Base-by-base conservation (phyloP, 2,888 invertebrate species). In the Cerceris rybyensis region DNA sequence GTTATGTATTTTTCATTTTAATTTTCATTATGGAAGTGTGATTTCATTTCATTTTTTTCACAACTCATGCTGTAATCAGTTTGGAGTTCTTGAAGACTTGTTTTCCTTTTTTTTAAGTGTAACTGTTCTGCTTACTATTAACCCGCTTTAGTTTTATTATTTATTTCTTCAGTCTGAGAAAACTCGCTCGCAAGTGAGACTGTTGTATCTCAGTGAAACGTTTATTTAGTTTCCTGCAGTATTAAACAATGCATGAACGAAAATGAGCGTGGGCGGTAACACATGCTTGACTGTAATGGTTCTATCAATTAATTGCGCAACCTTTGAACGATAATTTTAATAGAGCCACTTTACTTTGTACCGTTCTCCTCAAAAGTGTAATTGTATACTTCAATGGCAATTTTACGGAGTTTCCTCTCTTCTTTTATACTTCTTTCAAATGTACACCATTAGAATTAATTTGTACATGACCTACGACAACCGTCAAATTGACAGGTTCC, bases 181-280 rank as follows among this genome's bases (percentile, higher is more conserved):
- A 76, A 70, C 58, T 70, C 70, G 55, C 52, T 28, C 7, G 8
- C 14, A 11, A 41, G 49, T 42, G 41, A 39, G 16, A 65, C 84
- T 80, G 84, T 52, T 78, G 58, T 49, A 82, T 80, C 57, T 73
- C 82, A 73, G 46, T 46, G 46, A 43, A 66, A 52, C 41, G 80
- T 82, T 84, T 84, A 74, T 84, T 84, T 84, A 72, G 78, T 81
- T 78, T 80, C 52, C 57, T 28, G 57, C 42, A 74, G 60, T 64
- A 75, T 80, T 74, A 84, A 84, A 82, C 84, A 78, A 72, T 75
- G 77, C 61, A 61, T 54, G 54, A 43, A 66, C 58, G 75, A 79
- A 75, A 85, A 84, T 84, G 70, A 70, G 75, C 70, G 86, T 85
- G 49, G 84, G 86, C 77, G 83, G 60, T 66, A 66, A 72, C 57